A percentile compares a stretch with the other conserved stretches of the same genome.
phyloP scores from a whole-genome alignment of 2,113 vertebrate genomes.

The Circaetus gallicus region DNA sequence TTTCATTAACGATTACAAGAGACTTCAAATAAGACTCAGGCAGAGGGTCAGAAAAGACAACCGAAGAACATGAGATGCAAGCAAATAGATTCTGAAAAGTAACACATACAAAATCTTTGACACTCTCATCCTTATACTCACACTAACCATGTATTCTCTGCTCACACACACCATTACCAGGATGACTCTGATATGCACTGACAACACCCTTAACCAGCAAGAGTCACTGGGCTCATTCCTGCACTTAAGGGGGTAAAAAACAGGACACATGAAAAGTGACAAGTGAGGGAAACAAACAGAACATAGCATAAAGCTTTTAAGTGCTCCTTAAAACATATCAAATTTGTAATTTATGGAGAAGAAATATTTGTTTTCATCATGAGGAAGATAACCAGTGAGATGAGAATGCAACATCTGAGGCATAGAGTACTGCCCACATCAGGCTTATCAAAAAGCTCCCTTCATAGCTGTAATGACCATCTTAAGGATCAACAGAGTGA shows the following conservation, averaged over 20 bases:
- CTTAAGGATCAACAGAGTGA: background rate
- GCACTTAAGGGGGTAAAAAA: background rate
- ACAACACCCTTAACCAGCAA: background rate
- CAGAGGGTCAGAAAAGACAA: background rate
- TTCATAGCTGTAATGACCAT: fast-evolving
- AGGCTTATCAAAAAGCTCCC: background rate
- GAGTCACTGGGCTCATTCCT: background rate
- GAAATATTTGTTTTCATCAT: background rate
- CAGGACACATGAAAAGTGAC: background rate
- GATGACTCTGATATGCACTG: background rate
- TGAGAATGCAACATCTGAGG: background rate
- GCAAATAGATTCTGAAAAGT: background rate
- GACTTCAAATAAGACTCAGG: background rate
- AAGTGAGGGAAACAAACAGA: background rate
- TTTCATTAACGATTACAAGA: background rate
- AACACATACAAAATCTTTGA: background rate
- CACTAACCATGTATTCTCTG: background rate
- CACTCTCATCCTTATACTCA: background rate
- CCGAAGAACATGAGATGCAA: background rate
- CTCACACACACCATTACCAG: background rate
- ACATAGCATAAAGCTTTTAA: background rate
- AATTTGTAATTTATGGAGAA: background rate
- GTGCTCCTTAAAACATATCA: background rate
- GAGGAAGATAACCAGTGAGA: background rate
- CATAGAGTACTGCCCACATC: background rate